Conservation (phyloP, 2,113 vertebrate genomes). For the Microtus pennsylvanicus region DNA sequence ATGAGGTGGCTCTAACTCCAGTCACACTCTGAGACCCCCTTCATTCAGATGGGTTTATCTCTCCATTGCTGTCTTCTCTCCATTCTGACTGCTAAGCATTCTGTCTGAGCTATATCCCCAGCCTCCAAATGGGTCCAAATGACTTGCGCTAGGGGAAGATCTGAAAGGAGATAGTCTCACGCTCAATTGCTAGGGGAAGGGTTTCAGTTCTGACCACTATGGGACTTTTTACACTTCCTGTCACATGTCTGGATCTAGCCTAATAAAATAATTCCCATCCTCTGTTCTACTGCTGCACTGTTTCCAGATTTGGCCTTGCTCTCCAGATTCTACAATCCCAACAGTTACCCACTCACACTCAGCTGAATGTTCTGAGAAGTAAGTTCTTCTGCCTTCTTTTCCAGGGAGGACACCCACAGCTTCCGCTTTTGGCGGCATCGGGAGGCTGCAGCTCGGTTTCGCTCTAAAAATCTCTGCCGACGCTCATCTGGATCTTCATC, state of each 20-base stretch:
- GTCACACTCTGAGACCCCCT: background rate
- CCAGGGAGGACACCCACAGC: slow-evolving; percentile 95
- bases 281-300: background rate
- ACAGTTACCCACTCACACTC: slow-evolving; percentile 89
- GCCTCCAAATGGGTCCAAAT: background rate
- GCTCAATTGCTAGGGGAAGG: background rate
- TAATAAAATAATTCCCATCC: background rate
- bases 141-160: slow-evolving; percentile 6
- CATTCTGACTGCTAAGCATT: background rate
- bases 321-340: background rate
- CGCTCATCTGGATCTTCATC: slow-evolving; percentile 98
- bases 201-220: slow-evolving; percentile 31
- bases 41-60: background rate
- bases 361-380: slow-evolving; percentile 95
- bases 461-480: slow-evolving; percentile 96
- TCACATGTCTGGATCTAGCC: slow-evolving; percentile 11
- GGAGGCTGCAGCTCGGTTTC: slow-evolving; percentile 96
- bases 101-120: background rate
- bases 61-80: background rate
- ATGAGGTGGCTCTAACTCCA: background rate
- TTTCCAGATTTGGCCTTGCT: slow-evolving; percentile 22
- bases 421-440: slow-evolving; percentile 98
- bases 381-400: slow-evolving; percentile 98
- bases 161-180: background rate
- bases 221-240: slow-evolving; percentile 1